Percentiles rank a stretch among this genome's conserved stretches.
phyloP scores from a whole-genome alignment of 2,888 invertebrate species.

The Machimus rusticus region DNA sequence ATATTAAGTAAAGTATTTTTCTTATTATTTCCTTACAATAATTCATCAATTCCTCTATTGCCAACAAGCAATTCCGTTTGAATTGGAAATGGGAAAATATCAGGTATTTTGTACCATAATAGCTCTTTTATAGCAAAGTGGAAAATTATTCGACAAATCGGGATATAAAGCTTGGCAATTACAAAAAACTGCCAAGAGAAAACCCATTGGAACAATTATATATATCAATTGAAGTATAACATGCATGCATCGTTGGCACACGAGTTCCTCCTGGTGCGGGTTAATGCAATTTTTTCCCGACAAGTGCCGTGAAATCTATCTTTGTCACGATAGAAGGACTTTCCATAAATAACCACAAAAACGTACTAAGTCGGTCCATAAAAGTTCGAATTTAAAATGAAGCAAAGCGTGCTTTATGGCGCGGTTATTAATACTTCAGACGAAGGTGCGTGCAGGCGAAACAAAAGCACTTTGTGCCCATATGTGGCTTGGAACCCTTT shows the following conservation, averaged over 20 bases:
- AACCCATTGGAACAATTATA: constrained; percentile 1
- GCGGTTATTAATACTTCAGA: background rate
- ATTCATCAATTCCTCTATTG: background rate
- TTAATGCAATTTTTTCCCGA: background rate
- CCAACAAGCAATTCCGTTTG: background rate
- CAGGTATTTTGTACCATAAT: background rate
- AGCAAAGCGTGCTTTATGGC: background rate
- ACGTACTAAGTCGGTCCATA: background rate
- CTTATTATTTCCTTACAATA: background rate
- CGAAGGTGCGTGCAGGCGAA: background rate
- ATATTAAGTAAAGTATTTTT: background rate
- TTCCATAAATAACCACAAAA: constrained; percentile 7
- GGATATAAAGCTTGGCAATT: background rate
- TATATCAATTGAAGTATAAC: background rate
- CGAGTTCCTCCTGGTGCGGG: background rate
- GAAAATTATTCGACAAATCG: background rate
- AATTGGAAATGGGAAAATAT: background rate
- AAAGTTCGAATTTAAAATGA: constrained; percentile 6
- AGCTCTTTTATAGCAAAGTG: background rate
- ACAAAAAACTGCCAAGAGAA: background rate
- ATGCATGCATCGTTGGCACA: constrained; percentile 6
- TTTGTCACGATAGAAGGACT: constrained; percentile 1
- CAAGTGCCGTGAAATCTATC: background rate
- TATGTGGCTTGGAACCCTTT: background rate
- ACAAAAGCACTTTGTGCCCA: background rate